Percentiles rank a stretch among this genome's conserved stretches.
These are phyloP conservation scores for Drosophila aff. DNA, from an alignment of 1,140 invertebrate genomes.

Conservation along the genomic window DNA sequence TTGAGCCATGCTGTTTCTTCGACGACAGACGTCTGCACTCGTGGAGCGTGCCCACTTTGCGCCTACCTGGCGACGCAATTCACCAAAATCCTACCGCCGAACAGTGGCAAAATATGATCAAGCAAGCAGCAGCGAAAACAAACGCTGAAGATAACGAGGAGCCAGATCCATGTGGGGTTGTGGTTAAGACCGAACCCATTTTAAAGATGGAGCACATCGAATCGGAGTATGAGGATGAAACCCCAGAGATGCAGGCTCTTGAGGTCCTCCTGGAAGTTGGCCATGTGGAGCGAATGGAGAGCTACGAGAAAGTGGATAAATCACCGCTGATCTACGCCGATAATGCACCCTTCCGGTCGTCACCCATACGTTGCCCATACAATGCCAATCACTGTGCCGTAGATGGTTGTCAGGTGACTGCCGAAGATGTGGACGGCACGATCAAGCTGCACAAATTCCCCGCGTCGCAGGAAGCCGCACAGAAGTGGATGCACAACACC, in stretches of 20 bases:
- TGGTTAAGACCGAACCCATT: conserved; percentile 32
- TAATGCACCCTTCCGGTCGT: neutral
- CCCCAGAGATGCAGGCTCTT: conserved; percentile 22
- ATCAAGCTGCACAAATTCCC: conserved; percentile 74
- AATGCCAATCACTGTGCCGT: conserved; percentile 65
- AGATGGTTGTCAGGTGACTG: conserved; percentile 54
- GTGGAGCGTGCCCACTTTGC: conserved; percentile 69
- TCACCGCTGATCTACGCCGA: conserved; percentile 3
- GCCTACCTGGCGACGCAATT: conserved; percentile 36
- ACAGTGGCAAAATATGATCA: conserved; percentile 50
- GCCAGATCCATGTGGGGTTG: neutral
- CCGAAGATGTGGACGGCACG: conserved; percentile 35
- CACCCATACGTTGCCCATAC: conserved; percentile 25
- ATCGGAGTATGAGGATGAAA: conserved; percentile 23
- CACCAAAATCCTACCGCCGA: conserved; percentile 55
- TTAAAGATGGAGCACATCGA: conserved; percentile 45
- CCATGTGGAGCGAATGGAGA: conserved; percentile 65
- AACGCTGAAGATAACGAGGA: neutral
- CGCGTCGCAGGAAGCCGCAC: conserved; percentile 37
- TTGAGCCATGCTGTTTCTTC: conserved; percentile 53
- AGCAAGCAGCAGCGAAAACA: neutral
- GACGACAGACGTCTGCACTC: conserved; percentile 39
- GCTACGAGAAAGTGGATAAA: conserved; percentile 63
- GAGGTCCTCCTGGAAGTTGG: conserved; percentile 71
- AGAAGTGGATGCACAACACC: conserved; percentile 75